Evolutionary conservation across 1,140 invertebrate species (phyloP).

Genomic region (Ericerus pela): DNA sequence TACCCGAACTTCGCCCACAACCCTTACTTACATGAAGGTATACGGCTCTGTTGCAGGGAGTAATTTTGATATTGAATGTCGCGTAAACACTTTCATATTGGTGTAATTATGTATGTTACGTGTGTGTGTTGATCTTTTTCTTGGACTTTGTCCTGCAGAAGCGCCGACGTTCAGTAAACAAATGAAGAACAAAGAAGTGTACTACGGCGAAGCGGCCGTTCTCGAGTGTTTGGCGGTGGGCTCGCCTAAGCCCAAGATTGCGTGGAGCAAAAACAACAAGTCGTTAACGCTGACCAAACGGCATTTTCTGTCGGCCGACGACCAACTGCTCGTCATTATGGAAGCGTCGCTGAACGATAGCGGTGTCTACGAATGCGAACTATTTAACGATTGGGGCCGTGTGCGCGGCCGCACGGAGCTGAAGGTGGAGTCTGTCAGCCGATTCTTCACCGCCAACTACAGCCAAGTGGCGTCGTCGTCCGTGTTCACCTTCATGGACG

Average conservation of each 20-base stretch:
- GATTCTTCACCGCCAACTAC: neutral
- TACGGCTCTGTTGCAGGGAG: too few relatives aligned
- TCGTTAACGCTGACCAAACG: slow-evolving; percentile 46
- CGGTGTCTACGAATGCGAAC: slow-evolving; percentile 75
- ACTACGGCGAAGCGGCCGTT: slow-evolving; percentile 61
- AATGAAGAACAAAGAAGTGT: slow-evolving; percentile 68
- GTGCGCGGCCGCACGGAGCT: slow-evolving; percentile 37
- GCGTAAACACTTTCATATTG: too few relatives aligned
- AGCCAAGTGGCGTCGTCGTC: neutral
- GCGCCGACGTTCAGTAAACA: slow-evolving; percentile 68
- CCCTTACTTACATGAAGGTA: too few relatives aligned
- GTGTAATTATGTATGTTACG: too few relatives aligned
- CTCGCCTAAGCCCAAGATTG: slow-evolving; percentile 69
- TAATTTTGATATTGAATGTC: too few relatives aligned
- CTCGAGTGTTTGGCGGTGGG: slow-evolving; percentile 76
- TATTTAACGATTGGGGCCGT: slow-evolving; percentile 67
- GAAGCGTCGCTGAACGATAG: slow-evolving; percentile 57
- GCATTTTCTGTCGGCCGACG: slow-evolving; percentile 67
- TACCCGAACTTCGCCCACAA: too few relatives aligned
- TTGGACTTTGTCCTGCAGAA: slow-evolving; percentile 46
- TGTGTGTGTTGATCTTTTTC: too few relatives aligned
- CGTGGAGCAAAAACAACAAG: slow-evolving; percentile 74
- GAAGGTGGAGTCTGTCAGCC: slow-evolving; percentile 38
- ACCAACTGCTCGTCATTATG: slow-evolving; percentile 76
- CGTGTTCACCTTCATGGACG: slow-evolving; percentile 43